Base-by-base conservation (phyloP, 2,113 vertebrate species). In the Engystomops pustulosus region DNA sequence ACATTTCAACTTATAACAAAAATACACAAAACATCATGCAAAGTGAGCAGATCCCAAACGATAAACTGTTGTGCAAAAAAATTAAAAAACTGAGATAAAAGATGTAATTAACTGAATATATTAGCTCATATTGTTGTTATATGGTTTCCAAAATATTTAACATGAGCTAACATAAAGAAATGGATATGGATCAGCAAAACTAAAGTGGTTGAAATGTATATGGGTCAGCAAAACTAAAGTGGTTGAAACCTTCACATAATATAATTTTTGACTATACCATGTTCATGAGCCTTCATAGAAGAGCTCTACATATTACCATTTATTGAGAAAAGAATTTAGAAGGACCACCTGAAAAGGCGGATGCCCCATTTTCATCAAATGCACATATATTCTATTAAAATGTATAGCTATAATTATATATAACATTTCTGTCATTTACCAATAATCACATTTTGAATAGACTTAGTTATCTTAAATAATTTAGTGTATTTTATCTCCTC, bases 1-100 rank as follows among this genome's bases (percentile, higher is more conserved):
- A 85, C 8, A 86, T 85, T 91, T 87, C 90, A 90, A 78, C 4
- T 87, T 27, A 86, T 34, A 68, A 27, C 74, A 89, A 86, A 88
- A 30, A 84, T 81, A 88, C 79, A 85, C 2, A 30, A 30, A 91
- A 91, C 86, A 32, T 85, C 82, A 25, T 25, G 2, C 0, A 60
- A 27, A 55, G 23, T 20, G 5, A 55, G 15, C 8, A 20, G 25
- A 32, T 20, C 53, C 44, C 5, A 47, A 20, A 47, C 38, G 18
- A 67, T 45, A 17, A 47, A 45, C 75, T 65, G 15, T 17, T 76
- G 15, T 34, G 30, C 23, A 12, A 58, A 79, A 44, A 4, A 12
- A 77, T 60, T 60, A n/a, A 12, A 23, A 23, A 2, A 60, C 23
- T 55, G 17, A 20, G 49, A 8, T 23, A 62, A 62, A 1, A 58